A percentile compares a stretch with the other conserved stretches of the same genome.
These are phyloP conservation scores for Branchinecta sandiegonensis DNA, from an alignment of 2,888 invertebrate species.

Conservation along the genomic window DNA sequence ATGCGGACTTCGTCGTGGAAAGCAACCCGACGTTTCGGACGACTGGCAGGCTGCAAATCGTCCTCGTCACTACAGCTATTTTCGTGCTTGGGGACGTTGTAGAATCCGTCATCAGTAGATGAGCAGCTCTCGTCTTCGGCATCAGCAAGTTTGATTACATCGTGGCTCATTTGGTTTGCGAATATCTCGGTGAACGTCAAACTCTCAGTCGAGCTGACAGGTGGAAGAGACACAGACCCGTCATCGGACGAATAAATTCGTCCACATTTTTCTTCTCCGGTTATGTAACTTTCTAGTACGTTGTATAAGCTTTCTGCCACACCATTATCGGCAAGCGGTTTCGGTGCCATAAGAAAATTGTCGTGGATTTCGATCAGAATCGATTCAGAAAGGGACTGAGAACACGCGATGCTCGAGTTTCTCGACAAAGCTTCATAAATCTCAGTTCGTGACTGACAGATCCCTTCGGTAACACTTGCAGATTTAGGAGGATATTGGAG, in stretches of 20 bases:
- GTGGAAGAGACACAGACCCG: neutral
- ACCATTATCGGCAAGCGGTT: too few relatives aligned
- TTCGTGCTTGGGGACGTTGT: neutral
- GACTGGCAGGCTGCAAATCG: neutral
- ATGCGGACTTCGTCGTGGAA: conserved; percentile 16
- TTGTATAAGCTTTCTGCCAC: too few relatives aligned
- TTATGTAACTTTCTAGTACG: too few relatives aligned
- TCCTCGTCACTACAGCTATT: neutral
- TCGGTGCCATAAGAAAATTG: too few relatives aligned
- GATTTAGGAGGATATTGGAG: too few relatives aligned
- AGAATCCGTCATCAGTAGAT: neutral
- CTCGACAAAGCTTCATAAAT: too few relatives aligned
- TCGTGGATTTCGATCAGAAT: too few relatives aligned
- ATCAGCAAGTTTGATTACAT: neutral
- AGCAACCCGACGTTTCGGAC: neutral
- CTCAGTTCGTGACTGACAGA: too few relatives aligned
- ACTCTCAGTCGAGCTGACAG: conserved; percentile 2
- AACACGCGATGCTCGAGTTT: too few relatives aligned
- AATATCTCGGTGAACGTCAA: conserved; percentile 5
- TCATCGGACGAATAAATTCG: neutral
- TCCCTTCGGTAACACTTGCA: too few relatives aligned
- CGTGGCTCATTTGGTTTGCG: neutral
- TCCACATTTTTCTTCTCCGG: too few relatives aligned
- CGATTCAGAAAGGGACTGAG: too few relatives aligned
- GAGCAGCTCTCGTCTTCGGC: neutral